These are phyloP conservation scores for Fragum fragum DNA, from an alignment of 2,888 invertebrate species.

Conservation along the genomic window DNA sequence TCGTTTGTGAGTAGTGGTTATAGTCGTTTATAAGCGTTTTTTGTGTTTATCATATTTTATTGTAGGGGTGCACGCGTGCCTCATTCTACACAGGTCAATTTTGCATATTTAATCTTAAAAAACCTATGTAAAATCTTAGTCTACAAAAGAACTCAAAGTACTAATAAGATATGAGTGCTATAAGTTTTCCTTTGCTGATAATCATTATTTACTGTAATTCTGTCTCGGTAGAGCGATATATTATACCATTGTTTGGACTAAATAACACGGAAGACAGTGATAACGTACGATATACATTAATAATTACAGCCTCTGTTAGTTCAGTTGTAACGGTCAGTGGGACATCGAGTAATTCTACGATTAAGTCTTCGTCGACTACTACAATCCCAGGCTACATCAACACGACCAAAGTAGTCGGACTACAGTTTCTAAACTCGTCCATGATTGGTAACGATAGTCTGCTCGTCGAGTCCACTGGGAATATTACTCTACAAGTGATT, in stretches of 20 bases:
- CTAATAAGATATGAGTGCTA: no score
- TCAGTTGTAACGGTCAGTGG: neutral
- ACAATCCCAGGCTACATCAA: neutral
- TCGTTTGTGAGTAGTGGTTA: no score
- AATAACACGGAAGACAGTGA: neutral
- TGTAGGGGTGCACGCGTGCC: no score
- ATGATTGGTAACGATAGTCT: constrained; percentile 10
- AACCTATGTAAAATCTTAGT: no score
- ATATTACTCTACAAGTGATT: constrained; percentile 7
- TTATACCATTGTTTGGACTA: constrained; percentile 16
- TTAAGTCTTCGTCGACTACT: neutral
- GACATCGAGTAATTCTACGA: neutral
- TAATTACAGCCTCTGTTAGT: neutral
- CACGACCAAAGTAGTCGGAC: neutral
- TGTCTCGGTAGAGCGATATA: neutral
- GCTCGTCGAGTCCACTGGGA: neutral
- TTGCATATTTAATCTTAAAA: no score
- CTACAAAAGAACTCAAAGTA: no score
- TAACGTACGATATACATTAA: neutral
- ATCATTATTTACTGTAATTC: neutral
- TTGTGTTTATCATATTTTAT: no score
- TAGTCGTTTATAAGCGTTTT: no score
- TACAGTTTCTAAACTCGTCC: neutral
- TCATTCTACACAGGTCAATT: no score
- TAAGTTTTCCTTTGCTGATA: neutral